Evolutionary conservation across 2,797 vertebrate species (phyloP).

Genomic region (Bovichtus diacanthus): DNA sequence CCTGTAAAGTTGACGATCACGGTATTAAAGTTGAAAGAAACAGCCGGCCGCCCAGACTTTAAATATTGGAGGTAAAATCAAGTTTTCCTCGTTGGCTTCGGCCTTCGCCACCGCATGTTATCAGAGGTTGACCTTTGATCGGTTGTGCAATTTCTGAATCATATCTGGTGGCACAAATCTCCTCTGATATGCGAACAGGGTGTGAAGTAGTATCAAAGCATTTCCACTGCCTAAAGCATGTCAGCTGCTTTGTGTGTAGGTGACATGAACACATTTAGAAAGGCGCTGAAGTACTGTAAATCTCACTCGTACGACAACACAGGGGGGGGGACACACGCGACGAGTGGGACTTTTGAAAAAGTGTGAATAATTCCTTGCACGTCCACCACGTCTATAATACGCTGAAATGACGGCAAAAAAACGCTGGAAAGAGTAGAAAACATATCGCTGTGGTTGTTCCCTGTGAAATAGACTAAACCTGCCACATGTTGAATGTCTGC

Average conservation of each 20-base stretch:
- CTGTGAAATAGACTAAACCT: neutral
- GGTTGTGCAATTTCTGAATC: constrained; percentile 35
- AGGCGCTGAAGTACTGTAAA: neutral
- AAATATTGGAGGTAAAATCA: neutral
- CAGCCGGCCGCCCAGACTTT: neutral
- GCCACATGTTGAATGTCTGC: constrained; percentile 25
- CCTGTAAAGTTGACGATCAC: neutral
- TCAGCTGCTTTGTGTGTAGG: neutral
- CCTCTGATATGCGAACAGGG: constrained; percentile 2
- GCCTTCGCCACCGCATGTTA: constrained; percentile 7
- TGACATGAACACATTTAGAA: neutral
- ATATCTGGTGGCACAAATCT: constrained; percentile 25
- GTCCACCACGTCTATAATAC: neutral
- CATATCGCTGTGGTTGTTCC: neutral
- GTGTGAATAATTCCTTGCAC: neutral
- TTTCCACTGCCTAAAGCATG: constrained; percentile 10
- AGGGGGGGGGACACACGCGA: too few relatives aligned
- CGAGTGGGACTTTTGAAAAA: too few relatives aligned
- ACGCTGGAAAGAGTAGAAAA: too few relatives aligned
- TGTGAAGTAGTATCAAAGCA: constrained; percentile 20
- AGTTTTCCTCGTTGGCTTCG: neutral
- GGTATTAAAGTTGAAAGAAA: neutral
- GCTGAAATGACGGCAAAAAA: neutral
- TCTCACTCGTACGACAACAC: neutral
- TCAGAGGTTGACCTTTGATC: constrained; percentile 65